phyloP scores from a whole-genome alignment of 2,113 vertebrate genomes.

The Corvus cornix region DNA sequence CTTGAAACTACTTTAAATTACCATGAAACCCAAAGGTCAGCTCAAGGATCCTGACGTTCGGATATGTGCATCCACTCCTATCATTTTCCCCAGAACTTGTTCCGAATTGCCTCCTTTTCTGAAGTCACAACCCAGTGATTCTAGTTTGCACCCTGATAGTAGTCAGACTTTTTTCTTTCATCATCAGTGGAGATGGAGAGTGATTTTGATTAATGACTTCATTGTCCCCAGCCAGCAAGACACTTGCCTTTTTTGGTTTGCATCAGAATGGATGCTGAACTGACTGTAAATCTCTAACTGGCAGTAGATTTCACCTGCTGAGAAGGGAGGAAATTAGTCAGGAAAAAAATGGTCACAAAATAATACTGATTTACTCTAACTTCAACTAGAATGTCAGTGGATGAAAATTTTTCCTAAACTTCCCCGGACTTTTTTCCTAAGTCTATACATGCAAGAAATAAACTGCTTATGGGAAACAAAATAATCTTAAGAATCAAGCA shows the following conservation, averaged over 20 bases:
- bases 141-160: slow-evolving; percentile 12
- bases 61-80: background rate
- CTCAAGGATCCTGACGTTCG: background rate
- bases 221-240: slow-evolving; percentile 66
- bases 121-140: background rate
- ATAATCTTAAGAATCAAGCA: background rate
- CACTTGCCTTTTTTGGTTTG: slow-evolving; percentile 45
- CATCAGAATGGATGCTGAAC: slow-evolving; percentile 63
- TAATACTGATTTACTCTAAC: slow-evolving; percentile 41
- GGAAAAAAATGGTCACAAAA: slow-evolving; percentile 7
- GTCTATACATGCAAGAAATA: background rate
- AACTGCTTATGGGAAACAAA: background rate
- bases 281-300: slow-evolving; percentile 24
- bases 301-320: slow-evolving; percentile 52
- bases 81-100: background rate
- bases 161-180: slow-evolving; percentile 2
- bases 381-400: background rate
- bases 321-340: slow-evolving; percentile 56
- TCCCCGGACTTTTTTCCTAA: background rate
- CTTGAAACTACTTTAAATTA: background rate
- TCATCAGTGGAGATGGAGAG: slow-evolving; percentile 33
- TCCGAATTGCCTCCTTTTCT: background rate
- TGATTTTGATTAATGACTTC: slow-evolving; percentile 67
- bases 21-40: background rate
- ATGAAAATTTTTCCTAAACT: background rate